Percentiles rank a stretch among this genome's conserved stretches.
Evolutionary conservation across 2,888 invertebrate genomes (phyloP).

Genomic region (Drosophila lutescens): DNA sequence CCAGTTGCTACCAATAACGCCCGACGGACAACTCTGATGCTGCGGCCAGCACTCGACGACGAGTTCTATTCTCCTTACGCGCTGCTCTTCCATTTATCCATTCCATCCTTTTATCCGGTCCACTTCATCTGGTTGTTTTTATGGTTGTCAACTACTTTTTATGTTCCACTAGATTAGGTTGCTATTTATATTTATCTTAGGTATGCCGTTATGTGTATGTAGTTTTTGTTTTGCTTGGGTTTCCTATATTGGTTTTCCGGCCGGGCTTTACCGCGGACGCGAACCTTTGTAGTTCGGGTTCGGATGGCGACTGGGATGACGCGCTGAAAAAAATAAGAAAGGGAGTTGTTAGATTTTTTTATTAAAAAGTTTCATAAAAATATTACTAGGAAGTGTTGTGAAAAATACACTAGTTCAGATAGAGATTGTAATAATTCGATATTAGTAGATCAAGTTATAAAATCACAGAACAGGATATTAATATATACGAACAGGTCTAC

Average conservation of each 20-base stretch:
- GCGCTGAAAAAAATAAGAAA: constrained; percentile 63
- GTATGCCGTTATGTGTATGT: constrained; percentile 75
- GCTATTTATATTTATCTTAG: constrained; percentile 80
- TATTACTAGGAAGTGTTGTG: too few relatives aligned
- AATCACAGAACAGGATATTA: too few relatives aligned
- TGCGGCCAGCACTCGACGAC: constrained; percentile 43
- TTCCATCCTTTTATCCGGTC: constrained; percentile 34
- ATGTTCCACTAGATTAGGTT: constrained; percentile 78
- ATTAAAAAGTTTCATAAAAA: too few relatives aligned
- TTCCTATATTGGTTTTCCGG: constrained; percentile 25
- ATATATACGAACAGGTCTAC: too few relatives aligned
- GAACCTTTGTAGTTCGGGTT: constrained; percentile 84
- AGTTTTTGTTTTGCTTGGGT: constrained; percentile 56
- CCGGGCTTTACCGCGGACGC: constrained; percentile 79
- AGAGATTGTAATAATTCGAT: background rate
- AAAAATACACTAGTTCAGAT: too few relatives aligned
- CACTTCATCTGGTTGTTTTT: constrained; percentile 24
- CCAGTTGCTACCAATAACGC: constrained; percentile 40
- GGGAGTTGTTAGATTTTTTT: background rate
- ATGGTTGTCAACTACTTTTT: constrained; percentile 75
- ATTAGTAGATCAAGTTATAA: background rate
- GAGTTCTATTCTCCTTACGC: constrained; percentile 43
- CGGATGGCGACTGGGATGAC: constrained; percentile 84
- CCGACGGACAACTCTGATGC: constrained; percentile 50
- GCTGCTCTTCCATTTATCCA: constrained; percentile 28